Percentiles rank a stretch among this genome's conserved stretches.
These are phyloP conservation scores for Micrastur ruficollis DNA, from an alignment of 2,797 vertebrate genomes.

Conservation along the genomic window DNA sequence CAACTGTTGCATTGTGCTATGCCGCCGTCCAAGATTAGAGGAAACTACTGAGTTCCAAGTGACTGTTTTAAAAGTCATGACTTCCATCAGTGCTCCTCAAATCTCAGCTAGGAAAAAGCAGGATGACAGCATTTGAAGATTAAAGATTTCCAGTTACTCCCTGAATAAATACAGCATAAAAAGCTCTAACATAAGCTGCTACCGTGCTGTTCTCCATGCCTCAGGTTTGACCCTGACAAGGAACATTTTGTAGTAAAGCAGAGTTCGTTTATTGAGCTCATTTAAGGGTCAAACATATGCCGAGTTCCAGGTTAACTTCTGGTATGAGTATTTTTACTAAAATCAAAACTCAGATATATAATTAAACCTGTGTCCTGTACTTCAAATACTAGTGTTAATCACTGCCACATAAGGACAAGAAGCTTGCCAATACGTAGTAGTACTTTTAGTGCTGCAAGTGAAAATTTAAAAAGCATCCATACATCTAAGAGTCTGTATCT, in stretches of 20 bases:
- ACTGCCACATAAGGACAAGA: neutral
- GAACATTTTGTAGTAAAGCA: neutral
- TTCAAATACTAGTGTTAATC: neutral
- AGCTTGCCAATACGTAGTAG: neutral
- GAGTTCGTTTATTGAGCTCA: neutral
- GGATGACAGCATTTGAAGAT: neutral
- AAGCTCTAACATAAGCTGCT: neutral
- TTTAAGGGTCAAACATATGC: neutral
- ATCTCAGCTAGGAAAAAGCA: neutral
- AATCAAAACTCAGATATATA: neutral
- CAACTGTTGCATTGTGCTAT: neutral
- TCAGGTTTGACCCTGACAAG: neutral
- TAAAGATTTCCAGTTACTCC: neutral
- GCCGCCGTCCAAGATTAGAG: neutral
- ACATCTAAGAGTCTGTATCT: neutral
- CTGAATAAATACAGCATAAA: neutral
- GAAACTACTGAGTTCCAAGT: neutral
- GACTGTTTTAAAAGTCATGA: neutral
- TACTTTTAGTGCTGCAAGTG: neutral
- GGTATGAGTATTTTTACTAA: neutral
- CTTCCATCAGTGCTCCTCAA: neutral
- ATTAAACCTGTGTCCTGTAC: neutral
- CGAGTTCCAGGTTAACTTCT: neutral
- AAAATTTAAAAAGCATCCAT: neutral
- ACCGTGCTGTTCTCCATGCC: neutral